phyloP scores from a whole-genome alignment of 2,888 invertebrate species.

The Plebejus argus region DNA sequence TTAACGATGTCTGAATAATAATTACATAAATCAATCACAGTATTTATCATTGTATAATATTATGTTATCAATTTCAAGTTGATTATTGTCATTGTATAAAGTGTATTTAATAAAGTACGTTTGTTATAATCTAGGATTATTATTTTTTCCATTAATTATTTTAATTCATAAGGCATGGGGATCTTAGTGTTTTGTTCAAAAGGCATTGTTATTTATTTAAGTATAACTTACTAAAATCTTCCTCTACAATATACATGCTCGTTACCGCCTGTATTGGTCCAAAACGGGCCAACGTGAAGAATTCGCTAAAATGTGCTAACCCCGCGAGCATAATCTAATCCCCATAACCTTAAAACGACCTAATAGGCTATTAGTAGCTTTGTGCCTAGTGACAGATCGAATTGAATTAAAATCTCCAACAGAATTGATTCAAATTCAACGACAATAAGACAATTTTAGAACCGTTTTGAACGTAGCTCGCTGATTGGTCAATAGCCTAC shows the following conservation, averaged over 20 bases:
- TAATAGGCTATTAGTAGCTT: background rate
- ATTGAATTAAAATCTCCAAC: conserved; percentile 1
- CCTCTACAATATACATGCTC: too few species aligned
- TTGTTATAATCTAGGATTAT: background rate
- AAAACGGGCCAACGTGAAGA: too few species aligned
- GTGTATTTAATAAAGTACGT: conserved; percentile 1
- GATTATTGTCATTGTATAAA: background rate
- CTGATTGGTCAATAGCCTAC: conserved; percentile 75
- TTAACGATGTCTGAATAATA: too few species aligned
- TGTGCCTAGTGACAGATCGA: background rate
- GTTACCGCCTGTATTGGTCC: too few species aligned
- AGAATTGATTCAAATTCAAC: conserved; percentile 3
- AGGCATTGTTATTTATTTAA: too few species aligned
- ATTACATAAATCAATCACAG: too few species aligned
- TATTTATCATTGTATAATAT: background rate
- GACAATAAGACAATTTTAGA: conserved; percentile 25
- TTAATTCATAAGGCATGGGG: too few species aligned
- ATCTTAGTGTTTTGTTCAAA: too few species aligned
- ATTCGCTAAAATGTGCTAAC: too few species aligned
- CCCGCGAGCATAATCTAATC: too few species aligned
- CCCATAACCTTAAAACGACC: too few species aligned
- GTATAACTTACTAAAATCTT: too few species aligned
- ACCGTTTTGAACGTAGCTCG: conserved; percentile 44
- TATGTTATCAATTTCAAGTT: background rate
- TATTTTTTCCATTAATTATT: background rate